A percentile compares a stretch with the other conserved stretches of the same genome.
These are phyloP conservation scores for Noturus placidus DNA, from an alignment of 2,113 vertebrate genomes.

Conservation along the genomic window DNA sequence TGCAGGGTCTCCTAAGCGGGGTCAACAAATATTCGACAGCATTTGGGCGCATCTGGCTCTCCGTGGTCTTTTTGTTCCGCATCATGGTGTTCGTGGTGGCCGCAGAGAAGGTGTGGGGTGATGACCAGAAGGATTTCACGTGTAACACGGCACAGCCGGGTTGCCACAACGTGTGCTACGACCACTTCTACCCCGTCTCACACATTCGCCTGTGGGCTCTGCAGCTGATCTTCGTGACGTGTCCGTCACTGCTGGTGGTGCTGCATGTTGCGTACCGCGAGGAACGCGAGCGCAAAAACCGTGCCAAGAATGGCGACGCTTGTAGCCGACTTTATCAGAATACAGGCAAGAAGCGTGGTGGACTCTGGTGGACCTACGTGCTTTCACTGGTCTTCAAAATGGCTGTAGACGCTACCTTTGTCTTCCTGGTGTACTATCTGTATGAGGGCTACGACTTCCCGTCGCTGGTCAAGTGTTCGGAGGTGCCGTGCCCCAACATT, in stretches of 20 bases:
- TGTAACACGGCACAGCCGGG: conserved; percentile 93
- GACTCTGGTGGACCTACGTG: conserved; percentile 96
- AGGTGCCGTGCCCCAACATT: conserved; percentile 82
- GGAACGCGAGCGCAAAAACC: conserved; percentile 75
- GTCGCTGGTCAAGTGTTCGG: conserved; percentile 79
- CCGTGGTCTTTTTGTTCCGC: conserved; percentile 91
- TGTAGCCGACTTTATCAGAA: conserved; percentile 69
- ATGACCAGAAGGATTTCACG: conserved; percentile 90
- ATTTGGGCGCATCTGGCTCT: conserved; percentile 92
- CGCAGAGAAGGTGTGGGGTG: conserved; percentile 87
- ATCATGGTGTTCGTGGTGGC: conserved; percentile 92
- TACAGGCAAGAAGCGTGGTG: conserved; percentile 87
- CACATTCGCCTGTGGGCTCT: conserved; percentile 95
- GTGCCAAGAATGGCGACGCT: conserved; percentile 58
- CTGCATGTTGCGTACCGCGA: conserved; percentile 93
- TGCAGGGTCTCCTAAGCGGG: conserved; percentile 84
- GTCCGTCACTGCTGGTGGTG: conserved; percentile 89
- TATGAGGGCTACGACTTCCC: conserved; percentile 88
- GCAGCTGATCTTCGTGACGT: conserved; percentile 97
- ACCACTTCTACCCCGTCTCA: conserved; percentile 90
- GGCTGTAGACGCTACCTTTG: conserved; percentile 77
- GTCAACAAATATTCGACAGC: conserved; percentile 94
- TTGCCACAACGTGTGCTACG: conserved; percentile 90
- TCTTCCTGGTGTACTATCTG: conserved; percentile 81
- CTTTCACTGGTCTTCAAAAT: conserved; percentile 88